These are phyloP conservation scores for Tineola bisselliella DNA, from an alignment of 2,888 invertebrate genomes.

Conservation along the genomic window DNA sequence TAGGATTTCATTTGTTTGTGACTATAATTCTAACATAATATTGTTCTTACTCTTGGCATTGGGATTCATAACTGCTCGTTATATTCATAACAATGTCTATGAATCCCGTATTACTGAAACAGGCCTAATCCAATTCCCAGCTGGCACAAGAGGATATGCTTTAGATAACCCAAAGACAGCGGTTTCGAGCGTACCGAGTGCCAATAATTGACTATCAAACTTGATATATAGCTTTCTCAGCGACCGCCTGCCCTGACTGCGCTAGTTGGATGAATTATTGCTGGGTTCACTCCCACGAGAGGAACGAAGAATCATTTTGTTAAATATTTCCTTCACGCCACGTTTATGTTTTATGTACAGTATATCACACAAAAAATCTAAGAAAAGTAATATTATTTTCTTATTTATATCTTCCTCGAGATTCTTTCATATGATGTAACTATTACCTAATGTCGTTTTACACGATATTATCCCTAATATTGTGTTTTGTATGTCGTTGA, in stretches of 20 bases:
- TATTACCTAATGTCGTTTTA: neutral
- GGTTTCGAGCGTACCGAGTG: constrained; percentile 48
- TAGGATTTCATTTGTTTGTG: no score
- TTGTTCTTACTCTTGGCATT: no score
- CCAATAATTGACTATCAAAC: constrained; percentile 65
- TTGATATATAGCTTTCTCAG: constrained; percentile 59
- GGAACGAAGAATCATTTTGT: constrained; percentile 33
- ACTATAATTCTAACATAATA: no score
- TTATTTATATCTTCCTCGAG: neutral
- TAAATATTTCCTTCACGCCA: constrained; percentile 15
- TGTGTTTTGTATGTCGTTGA: constrained; percentile 8
- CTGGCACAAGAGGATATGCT: constrained; percentile 26
- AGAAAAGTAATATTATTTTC: neutral
- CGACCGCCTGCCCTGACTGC: constrained; percentile 34
- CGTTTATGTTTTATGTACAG: constrained; percentile 2
- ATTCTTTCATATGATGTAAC: neutral
- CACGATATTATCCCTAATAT: neutral
- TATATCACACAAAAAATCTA: neutral
- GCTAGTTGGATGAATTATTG: constrained; percentile 58
- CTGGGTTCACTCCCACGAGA: constrained; percentile 36
- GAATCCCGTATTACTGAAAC: constrained; percentile 41
- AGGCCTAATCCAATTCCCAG: constrained; percentile 32
- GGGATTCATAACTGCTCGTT: neutral
- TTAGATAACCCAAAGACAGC: constrained; percentile 46
- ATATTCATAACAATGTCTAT: constrained; percentile 30